phyloP scores from a whole-genome alignment of 1,140 invertebrate genomes.

The Hestina assimilis region DNA sequence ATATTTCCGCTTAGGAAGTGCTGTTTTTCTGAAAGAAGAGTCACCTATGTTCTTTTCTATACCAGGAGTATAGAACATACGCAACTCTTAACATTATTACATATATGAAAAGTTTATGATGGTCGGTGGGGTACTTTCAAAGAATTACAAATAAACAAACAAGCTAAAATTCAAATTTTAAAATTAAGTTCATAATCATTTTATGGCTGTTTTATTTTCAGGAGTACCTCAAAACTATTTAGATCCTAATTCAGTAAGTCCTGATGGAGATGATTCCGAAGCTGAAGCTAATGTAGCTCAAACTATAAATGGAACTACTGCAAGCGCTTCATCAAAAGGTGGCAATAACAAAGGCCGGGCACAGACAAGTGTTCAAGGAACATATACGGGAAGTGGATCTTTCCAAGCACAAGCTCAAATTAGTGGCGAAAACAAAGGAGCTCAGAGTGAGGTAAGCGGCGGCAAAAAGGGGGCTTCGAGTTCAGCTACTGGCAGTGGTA shows the following conservation, averaged over 20 bases:
- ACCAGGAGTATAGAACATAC: too few species aligned
- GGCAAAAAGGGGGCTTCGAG: slow-evolving; percentile 86
- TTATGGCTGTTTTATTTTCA: slow-evolving; percentile 40
- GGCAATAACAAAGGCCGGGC: slow-evolving; percentile 84
- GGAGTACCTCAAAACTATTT: slow-evolving; percentile 60
- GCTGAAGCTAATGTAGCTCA: slow-evolving; percentile 85
- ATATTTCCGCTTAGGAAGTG: too few species aligned
- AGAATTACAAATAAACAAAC: too few species aligned
- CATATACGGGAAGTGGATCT: slow-evolving; percentile 85
- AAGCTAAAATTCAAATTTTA: too few species aligned
- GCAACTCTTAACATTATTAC: too few species aligned
- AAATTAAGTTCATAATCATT: too few species aligned
- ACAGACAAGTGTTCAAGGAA: slow-evolving; percentile 88
- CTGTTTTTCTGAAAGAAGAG: too few species aligned
- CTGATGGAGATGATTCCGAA: slow-evolving; percentile 83
- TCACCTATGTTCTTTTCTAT: too few species aligned
- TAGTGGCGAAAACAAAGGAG: slow-evolving; percentile 85
- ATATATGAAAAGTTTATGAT: too few species aligned
- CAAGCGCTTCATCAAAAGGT: slow-evolving; percentile 86
- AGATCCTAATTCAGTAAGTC: slow-evolving; percentile 47
- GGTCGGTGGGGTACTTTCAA: too few species aligned
- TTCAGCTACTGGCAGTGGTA: slow-evolving; percentile 85
- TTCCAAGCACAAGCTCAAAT: slow-evolving; percentile 91
- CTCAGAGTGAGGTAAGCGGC: slow-evolving; percentile 85
- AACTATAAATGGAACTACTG: slow-evolving; percentile 84